Conservation (phyloP, 2,888 invertebrate species). For the Linnaemya vulpina region DNA sequence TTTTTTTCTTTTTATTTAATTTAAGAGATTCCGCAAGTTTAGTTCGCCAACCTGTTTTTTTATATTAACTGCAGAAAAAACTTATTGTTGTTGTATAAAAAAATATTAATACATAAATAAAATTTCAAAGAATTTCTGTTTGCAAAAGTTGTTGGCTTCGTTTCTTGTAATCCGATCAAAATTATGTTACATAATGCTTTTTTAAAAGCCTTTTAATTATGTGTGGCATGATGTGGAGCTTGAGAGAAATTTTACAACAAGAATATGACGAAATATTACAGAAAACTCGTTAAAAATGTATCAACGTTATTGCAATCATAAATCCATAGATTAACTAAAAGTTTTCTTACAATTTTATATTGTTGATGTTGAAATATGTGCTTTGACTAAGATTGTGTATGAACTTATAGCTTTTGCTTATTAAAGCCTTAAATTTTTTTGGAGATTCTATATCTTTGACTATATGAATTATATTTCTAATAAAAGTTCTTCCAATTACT, state of each 20-base stretch:
- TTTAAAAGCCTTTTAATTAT: background rate
- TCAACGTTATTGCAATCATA: background rate
- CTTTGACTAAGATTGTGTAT: background rate
- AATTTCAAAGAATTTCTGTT: conserved; percentile 25
- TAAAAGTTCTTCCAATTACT: too few relatives aligned
- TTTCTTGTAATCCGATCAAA: background rate
- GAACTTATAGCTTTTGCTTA: background rate
- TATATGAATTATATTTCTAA: too few relatives aligned
- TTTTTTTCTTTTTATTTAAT: conserved; percentile 2
- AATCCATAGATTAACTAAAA: background rate
- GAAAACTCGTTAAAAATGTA: background rate
- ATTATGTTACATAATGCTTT: conserved; percentile 39
- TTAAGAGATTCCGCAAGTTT: conserved; percentile 28
- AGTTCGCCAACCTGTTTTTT: conserved; percentile 27
- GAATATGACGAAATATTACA: background rate
- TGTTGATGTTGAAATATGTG: background rate
- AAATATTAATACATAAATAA: background rate
- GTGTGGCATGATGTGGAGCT: background rate
- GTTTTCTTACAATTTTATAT: too few relatives aligned
- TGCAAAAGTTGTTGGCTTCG: conserved; percentile 29
- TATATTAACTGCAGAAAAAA: conserved; percentile 8
- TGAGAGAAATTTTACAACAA: conserved; percentile 31
- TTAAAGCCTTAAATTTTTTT: too few relatives aligned
- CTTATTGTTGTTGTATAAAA: background rate
- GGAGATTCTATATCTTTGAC: too few relatives aligned